phyloP scores from a whole-genome alignment of 2,113 vertebrate species.

The Ivindomyrus marchei region DNA sequence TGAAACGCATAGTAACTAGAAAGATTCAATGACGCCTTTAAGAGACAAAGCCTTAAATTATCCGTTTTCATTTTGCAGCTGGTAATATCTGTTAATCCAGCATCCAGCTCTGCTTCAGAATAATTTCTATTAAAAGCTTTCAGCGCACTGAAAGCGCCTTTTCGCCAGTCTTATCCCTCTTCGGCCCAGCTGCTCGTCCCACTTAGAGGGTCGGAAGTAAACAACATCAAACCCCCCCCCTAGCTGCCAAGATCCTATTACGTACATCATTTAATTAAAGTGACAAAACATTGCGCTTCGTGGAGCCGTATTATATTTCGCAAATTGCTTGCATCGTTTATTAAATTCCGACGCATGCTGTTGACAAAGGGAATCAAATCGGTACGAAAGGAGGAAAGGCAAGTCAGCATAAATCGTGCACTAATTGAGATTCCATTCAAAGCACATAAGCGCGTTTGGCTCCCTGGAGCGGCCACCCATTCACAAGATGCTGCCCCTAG shows the following conservation, averaged over 20 bases:
- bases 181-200: slow-evolving; percentile 35
- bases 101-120: slow-evolving; percentile 38
- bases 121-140: slow-evolving; percentile 32
- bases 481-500: slow-evolving; percentile 46
- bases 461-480: slow-evolving; percentile 25
- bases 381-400: slow-evolving; percentile 8
- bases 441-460: background rate
- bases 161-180: slow-evolving; percentile 30
- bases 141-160: slow-evolving; percentile 26
- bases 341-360: slow-evolving; percentile 23
- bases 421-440: slow-evolving; percentile 28
- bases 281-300: slow-evolving; percentile 40
- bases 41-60: slow-evolving; percentile 53
- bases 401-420: slow-evolving; percentile 27
- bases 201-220: slow-evolving; percentile 40
- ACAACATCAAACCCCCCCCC: slow-evolving; percentile 41
- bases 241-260: slow-evolving; percentile 23
- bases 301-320: slow-evolving; percentile 38
- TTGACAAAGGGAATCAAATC: slow-evolving; percentile 31
- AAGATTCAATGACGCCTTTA: slow-evolving; percentile 48
- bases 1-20: slow-evolving; percentile 47
- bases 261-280: slow-evolving; percentile 36
- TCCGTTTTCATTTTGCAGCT: slow-evolving; percentile 47
- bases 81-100: slow-evolving; percentile 43
- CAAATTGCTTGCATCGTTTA: slow-evolving; percentile 38